Percentiles rank a stretch among this genome's conserved stretches.
Conservation (phyloP, 2,113 vertebrate genomes). For the Cromileptes altivelis region DNA sequence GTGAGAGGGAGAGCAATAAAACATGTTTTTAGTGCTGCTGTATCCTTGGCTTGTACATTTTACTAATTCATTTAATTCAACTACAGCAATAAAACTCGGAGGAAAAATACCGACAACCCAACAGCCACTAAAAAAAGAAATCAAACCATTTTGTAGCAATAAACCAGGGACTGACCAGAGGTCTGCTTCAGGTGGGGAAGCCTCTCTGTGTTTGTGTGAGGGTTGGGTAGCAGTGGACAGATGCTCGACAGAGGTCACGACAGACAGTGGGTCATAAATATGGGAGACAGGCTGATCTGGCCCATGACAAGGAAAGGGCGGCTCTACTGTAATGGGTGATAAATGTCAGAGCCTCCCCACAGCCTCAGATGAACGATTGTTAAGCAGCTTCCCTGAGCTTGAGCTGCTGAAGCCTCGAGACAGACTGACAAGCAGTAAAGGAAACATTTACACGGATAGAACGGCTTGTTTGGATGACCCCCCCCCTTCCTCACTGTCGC, state of each 20-base stretch:
- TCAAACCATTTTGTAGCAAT: background rate
- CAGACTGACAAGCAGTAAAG: conserved; percentile 73
- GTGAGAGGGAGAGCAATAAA: background rate
- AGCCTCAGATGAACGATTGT: conserved; percentile 73
- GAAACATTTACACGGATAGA: conserved; percentile 76
- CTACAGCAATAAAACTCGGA: background rate
- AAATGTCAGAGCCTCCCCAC: conserved; percentile 72
- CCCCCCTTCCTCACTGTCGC: conserved; percentile 52
- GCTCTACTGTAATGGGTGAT: conserved; percentile 73
- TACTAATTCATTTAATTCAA: background rate
- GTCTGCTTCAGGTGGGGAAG: conserved; percentile 30
- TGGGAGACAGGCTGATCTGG: conserved; percentile 68
- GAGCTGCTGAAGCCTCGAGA: conserved; percentile 53
- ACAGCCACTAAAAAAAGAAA: background rate
- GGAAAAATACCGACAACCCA: background rate
- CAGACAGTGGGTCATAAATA: conserved; percentile 75
- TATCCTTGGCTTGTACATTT: background rate
- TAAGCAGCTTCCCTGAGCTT: conserved; percentile 61
- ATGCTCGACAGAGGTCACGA: conserved; percentile 62
- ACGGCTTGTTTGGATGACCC: conserved; percentile 78
- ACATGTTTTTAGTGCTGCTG: background rate
- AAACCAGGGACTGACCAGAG: conserved; percentile 14
- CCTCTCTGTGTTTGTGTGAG: conserved; percentile 29
- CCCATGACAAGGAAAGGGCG: conserved; percentile 70
- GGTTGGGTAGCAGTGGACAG: conserved; percentile 57